Base-by-base conservation (phyloP, 2,888 invertebrate genomes). In the Furcula furcula region DNA sequence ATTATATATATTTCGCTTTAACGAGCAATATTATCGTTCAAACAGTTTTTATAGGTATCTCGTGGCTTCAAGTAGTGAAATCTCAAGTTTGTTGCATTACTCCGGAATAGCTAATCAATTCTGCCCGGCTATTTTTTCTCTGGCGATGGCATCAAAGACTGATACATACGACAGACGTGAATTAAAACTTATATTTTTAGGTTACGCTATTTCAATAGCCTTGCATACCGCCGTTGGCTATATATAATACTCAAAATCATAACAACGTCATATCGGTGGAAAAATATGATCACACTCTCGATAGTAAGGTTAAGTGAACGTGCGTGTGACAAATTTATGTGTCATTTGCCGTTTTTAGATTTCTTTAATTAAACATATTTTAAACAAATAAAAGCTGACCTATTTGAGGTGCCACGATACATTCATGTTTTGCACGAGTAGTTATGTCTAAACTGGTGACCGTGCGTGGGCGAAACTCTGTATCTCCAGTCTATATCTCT, bases 141-240 rank as follows among this genome's bases (percentile, higher is more conserved):
- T 52, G 42, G 48, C 48, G 36, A 44, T 34, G 41, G 41, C 46
- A 42, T 48, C 47, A 47, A 55, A 47, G 41, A 29, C n/a, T 22
- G 9, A 9, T 9, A n/a, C n/a, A 25, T 29, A 29, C 18, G 43
- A 36, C 31, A 38, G 34, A 39, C 25, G 36, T 41, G 44, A 41
- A 46, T 42, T 47, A 34, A 45, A 48, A 34, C 32, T 13, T 33
- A 39, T 27, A 45, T 38, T 51, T 53, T 53, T 31, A 40, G 22
- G 25, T 47, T 42, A 16, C 32, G 27, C 20, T 29, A 27, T 46
- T 44, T 47, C 13, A 30, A 33, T 40, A 34, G 25, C 46, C 51
- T 60, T 37, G 50, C 35, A 53, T 39, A 31, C 38, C 40, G 12
- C 55, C 39, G 45, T 52, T 45, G 48, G 30, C 40, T 40, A 32